phyloP scores from a whole-genome alignment of 2,888 invertebrate genomes.

The Diachrysia chrysitis region DNA sequence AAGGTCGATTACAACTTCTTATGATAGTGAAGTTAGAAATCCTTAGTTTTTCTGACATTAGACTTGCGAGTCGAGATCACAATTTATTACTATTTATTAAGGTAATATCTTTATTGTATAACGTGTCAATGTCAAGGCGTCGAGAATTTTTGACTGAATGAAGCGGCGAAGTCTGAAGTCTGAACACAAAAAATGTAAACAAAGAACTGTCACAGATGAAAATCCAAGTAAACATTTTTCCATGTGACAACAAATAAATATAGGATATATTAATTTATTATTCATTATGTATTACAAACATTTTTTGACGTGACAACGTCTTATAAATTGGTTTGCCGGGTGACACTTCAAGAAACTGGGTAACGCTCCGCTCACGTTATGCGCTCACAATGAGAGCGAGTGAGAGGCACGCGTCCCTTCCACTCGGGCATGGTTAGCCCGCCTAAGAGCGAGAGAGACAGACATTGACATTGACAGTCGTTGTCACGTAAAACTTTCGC shows the following conservation, averaged over 20 bases:
- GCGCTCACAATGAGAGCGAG: too few relatives aligned
- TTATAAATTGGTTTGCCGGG: too few relatives aligned
- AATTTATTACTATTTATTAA: neutral
- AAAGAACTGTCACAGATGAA: conserved; percentile 2
- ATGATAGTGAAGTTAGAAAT: neutral
- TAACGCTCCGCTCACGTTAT: too few relatives aligned
- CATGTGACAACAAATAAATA: neutral
- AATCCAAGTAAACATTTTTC: neutral
- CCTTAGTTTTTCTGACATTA: neutral
- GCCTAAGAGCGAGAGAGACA: too few relatives aligned
- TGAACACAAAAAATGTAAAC: conserved; percentile 6
- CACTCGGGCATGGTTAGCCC: too few relatives aligned
- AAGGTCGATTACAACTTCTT: neutral
- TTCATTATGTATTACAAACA: too few relatives aligned
- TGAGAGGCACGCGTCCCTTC: too few relatives aligned
- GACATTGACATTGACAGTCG: too few relatives aligned
- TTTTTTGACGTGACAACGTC: too few relatives aligned
- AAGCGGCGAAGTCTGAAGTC: neutral
- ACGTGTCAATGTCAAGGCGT: conserved; percentile 5
- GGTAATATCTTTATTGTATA: neutral
- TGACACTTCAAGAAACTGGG: too few relatives aligned
- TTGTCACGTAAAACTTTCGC: too few relatives aligned
- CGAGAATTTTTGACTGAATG: neutral
- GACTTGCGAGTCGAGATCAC: neutral
- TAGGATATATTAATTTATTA: neutral